phyloP scores from a whole-genome alignment of 2,888 invertebrate genomes.

The Leucania comma region DNA sequence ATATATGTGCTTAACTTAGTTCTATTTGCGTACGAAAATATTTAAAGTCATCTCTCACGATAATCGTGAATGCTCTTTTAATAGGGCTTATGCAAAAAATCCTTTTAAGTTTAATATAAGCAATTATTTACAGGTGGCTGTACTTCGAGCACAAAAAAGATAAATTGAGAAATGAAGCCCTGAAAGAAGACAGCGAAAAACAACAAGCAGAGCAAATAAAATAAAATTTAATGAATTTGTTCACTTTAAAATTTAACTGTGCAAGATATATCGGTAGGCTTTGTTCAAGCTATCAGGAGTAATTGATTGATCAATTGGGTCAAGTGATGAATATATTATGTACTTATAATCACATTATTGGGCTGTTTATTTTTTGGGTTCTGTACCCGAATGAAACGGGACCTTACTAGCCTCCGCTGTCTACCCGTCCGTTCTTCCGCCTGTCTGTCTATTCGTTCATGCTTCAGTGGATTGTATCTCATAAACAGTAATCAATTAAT shows the following conservation, averaged over 20 bases:
- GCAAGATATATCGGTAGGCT: slow-evolving; percentile 40
- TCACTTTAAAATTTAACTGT: slow-evolving; percentile 20
- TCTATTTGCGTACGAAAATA: neutral
- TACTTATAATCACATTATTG: slow-evolving; percentile 29
- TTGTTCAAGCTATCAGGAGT: slow-evolving; percentile 27
- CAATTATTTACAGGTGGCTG: slow-evolving; percentile 91
- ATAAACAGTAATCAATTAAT: too few relatives aligned
- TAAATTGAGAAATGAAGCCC: slow-evolving; percentile 78
- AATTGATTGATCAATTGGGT: slow-evolving; percentile 41
- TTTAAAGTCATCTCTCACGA: neutral
- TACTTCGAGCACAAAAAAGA: slow-evolving; percentile 91
- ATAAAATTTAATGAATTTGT: slow-evolving; percentile 42
- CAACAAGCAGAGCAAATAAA: slow-evolving; percentile 63
- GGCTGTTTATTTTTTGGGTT: neutral
- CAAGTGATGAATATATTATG: slow-evolving; percentile 47
- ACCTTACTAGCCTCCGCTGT: too few relatives aligned
- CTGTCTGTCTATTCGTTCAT: too few relatives aligned
- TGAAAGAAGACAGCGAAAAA: slow-evolving; percentile 75
- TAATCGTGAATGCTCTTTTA: slow-evolving; percentile 13
- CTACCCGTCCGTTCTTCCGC: too few relatives aligned
- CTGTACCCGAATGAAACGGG: neutral
- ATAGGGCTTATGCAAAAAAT: slow-evolving; percentile 22
- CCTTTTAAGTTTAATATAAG: slow-evolving; percentile 34
- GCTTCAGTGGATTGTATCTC: too few relatives aligned
- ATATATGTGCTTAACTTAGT: neutral